Evolutionary conservation across 2,888 invertebrate species (phyloP).

Genomic region (Metacarcinus magister): DNA sequence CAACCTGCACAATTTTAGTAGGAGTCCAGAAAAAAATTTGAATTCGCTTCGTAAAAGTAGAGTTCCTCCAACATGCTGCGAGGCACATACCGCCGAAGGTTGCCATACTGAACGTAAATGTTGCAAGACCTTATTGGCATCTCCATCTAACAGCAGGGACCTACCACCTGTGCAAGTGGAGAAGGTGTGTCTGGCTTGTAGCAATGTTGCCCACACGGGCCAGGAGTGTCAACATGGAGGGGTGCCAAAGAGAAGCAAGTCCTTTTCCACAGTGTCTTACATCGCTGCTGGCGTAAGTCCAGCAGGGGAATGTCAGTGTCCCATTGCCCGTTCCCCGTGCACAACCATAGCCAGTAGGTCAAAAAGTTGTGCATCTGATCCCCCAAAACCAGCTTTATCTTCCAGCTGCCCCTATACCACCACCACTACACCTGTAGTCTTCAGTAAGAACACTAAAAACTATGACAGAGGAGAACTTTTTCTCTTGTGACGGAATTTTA

Average conservation of each 20-base stretch:
- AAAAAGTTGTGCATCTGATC: background rate
- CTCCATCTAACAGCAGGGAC: conserved; percentile 1
- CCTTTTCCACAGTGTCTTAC: conserved; percentile 62
- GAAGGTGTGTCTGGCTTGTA: conserved; percentile 50
- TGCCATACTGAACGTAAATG: background rate
- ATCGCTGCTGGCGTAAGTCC: background rate
- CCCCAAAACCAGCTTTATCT: background rate
- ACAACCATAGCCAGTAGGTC: background rate
- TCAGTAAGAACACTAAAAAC: conserved; percentile 26
- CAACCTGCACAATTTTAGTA: conserved; percentile 56
- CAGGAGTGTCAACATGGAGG: background rate
- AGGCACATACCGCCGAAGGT: background rate
- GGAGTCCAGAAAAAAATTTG: conserved; percentile 30
- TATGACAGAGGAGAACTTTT: conserved; percentile 57
- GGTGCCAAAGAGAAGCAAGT: conserved; percentile 49
- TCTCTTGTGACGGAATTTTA: conserved; percentile 55
- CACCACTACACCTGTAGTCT: conserved; percentile 35
- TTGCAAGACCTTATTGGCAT: background rate
- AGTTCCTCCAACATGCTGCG: background rate
- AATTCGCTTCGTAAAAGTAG: conserved; percentile 29
- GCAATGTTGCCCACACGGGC: background rate
- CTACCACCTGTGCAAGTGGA: background rate
- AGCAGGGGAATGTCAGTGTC: background rate
- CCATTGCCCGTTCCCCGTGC: background rate
- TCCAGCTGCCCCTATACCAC: background rate